phyloP scores from a whole-genome alignment of 2,797 vertebrate species.

The Phylloscopus collybita region DNA sequence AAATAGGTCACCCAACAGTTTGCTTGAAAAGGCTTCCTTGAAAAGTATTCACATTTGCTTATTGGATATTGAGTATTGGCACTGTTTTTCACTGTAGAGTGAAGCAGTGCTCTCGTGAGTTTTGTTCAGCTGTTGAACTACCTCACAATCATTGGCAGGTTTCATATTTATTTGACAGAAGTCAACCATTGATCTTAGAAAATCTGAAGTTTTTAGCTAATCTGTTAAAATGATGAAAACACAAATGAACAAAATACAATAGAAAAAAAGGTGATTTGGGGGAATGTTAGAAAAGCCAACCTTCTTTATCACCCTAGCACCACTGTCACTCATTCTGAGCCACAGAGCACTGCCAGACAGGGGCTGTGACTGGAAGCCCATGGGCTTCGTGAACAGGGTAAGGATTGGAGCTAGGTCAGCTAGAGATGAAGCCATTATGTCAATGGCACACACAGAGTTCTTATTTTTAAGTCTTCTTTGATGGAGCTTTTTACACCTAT shows the following conservation, averaged over 20 bases:
- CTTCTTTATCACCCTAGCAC: neutral
- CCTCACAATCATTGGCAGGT: neutral
- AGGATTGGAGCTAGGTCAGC: neutral
- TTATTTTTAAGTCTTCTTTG: constrained; percentile 35
- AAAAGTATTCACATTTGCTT: constrained; percentile 37
- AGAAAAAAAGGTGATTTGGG: neutral
- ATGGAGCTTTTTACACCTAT: neutral
- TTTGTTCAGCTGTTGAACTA: constrained; percentile 42
- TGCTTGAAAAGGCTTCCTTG: neutral
- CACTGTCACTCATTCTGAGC: neutral
- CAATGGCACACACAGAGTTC: neutral
- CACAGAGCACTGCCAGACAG: neutral
- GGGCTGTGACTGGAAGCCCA: neutral
- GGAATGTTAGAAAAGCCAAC: neutral
- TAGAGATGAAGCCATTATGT: neutral
- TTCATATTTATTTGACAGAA: constrained; percentile 9
- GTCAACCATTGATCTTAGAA: neutral
- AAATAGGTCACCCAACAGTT: constrained; percentile 62
- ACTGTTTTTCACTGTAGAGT: neutral
- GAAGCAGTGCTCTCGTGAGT: neutral
- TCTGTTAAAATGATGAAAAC: constrained; percentile 6
- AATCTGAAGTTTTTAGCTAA: neutral
- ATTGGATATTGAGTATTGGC: constrained; percentile 14
- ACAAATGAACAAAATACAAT: neutral
- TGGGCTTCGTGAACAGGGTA: neutral